phyloP scores from a whole-genome alignment of 2,113 vertebrate genomes.

The Psittacus erithacus region DNA sequence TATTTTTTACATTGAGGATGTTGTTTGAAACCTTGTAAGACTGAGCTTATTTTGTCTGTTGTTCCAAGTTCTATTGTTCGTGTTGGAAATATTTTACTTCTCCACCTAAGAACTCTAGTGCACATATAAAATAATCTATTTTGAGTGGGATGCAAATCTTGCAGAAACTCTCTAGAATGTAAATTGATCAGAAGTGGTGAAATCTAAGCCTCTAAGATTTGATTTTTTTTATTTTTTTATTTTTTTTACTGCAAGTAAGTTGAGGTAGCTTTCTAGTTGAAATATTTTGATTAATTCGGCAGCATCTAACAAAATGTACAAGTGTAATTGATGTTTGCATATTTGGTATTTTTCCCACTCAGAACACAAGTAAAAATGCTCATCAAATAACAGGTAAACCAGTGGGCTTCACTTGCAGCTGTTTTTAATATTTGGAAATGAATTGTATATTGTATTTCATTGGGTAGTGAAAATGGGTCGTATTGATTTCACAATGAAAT shows the following conservation, averaged over 20 bases:
- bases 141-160: not conserved
- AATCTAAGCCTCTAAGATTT: not conserved
- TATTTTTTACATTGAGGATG: not conserved
- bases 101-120: not conserved
- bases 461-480: not conserved
- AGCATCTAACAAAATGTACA: not conserved
- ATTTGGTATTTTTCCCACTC: not conserved
- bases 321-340: not conserved
- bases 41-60: not conserved
- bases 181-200: not conserved
- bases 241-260: not conserved
- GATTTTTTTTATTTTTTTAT: not conserved
- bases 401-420: not conserved
- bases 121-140: not conserved
- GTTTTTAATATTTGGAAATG: not conserved
- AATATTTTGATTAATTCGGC: not conserved
- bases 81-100: not conserved
- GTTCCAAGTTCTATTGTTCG: not conserved
- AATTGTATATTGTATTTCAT: not conserved
- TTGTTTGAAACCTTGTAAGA: not conserved
- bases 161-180: not conserved
- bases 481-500: not conserved
- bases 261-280: not conserved
- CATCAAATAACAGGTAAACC: not conserved
- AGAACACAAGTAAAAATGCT: not conserved